These are phyloP conservation scores for Epicampocera succincta DNA, from an alignment of 2,888 invertebrate genomes.

Conservation along the genomic window DNA sequence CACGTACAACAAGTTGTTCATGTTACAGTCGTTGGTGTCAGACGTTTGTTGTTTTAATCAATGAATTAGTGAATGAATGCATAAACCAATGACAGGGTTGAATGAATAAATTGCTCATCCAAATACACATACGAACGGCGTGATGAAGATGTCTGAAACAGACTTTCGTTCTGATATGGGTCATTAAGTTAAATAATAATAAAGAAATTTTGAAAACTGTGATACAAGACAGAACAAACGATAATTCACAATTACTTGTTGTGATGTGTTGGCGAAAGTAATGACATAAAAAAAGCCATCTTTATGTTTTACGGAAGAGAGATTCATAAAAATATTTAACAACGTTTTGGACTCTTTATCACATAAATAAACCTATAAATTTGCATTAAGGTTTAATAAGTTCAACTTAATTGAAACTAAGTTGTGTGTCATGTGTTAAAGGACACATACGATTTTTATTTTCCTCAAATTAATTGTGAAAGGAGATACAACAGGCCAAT, in stretches of 20 bases:
- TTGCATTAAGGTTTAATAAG: no score
- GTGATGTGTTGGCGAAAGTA: neutral
- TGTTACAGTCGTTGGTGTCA: constrained; percentile 26
- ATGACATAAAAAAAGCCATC: neutral
- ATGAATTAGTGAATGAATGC: constrained; percentile 31
- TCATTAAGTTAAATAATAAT: constrained; percentile 39
- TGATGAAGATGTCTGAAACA: constrained; percentile 13
- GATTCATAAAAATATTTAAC: no score
- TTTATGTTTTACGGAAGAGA: constrained; percentile 4
- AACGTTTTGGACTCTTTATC: no score
- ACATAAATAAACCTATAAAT: no score
- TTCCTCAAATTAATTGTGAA: no score
- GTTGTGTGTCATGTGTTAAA: no score
- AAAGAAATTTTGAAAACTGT: neutral
- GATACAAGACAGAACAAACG: constrained; percentile 4
- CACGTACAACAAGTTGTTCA: neutral
- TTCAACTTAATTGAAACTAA: no score
- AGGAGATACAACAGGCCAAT: no score
- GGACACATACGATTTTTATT: no score
- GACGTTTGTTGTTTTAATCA: constrained; percentile 23
- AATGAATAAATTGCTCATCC: constrained; percentile 26
- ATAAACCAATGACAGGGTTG: constrained; percentile 4
- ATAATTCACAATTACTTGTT: constrained; percentile 37
- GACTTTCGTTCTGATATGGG: constrained; percentile 27
- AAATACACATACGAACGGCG: neutral